These are phyloP conservation scores for Pelochelys cantorii DNA, from an alignment of 2,797 vertebrate species.

Conservation along the genomic window DNA sequence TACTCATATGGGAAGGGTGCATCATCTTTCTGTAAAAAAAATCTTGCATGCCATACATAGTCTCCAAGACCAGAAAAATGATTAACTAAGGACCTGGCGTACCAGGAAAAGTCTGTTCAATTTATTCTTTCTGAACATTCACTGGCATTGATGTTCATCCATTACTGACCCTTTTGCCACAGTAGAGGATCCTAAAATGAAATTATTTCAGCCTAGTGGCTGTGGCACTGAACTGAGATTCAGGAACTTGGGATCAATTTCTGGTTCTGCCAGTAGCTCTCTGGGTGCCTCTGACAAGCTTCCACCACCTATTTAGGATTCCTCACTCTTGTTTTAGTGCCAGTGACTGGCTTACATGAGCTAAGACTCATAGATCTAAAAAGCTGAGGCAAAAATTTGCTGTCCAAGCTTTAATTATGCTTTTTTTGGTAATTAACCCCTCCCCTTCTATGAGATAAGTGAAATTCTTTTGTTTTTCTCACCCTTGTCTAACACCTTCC, in stretches of 20 bases:
- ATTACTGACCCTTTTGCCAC: not conserved
- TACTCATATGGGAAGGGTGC: not conserved
- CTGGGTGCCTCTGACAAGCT: not conserved
- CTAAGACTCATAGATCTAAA: not conserved
- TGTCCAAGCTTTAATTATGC: constrained; percentile 28
- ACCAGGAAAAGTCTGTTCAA: not conserved
- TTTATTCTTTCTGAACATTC: not conserved
- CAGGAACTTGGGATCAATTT: too few relatives aligned
- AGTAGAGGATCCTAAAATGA: not conserved
- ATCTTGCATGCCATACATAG: not conserved
- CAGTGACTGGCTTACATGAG: not conserved
- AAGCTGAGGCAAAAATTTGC: not conserved
- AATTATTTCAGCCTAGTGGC: not conserved
- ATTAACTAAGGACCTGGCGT: not conserved
- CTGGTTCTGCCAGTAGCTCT: too few relatives aligned
- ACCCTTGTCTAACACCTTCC: rapidly evolving
- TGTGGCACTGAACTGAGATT: too few relatives aligned
- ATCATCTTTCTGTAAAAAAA: not conserved
- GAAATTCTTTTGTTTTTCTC: not conserved
- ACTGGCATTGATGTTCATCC: rapidly evolving
- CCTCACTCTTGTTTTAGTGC: not conserved
- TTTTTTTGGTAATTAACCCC: not conserved
- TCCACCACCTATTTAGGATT: not conserved
- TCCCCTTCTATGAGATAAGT: not conserved
- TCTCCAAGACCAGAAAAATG: not conserved